These are phyloP conservation scores for Crematogaster levior DNA, from an alignment of 2,888 invertebrate genomes.

Conservation along the genomic window DNA sequence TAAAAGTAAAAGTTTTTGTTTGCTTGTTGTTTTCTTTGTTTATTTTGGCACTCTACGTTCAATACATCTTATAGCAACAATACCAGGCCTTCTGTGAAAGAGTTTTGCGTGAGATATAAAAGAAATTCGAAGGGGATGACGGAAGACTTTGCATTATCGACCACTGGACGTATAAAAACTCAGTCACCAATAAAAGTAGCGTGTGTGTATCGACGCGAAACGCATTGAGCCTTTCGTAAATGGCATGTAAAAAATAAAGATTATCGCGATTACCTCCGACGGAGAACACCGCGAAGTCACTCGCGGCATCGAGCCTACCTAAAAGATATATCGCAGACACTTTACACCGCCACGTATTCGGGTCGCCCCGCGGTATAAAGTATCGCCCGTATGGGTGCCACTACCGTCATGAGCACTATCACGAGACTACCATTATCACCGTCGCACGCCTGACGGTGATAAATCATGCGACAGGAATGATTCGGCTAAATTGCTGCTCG, in stretches of 20 bases:
- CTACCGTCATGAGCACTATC: slow-evolving; percentile 56
- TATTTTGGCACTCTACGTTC: background rate
- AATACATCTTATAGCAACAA: background rate
- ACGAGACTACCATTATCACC: slow-evolving; percentile 51
- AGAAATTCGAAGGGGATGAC: background rate
- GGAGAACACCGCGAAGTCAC: slow-evolving; percentile 46
- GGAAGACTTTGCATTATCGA: background rate
- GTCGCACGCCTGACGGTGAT: slow-evolving; percentile 63
- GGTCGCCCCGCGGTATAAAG: slow-evolving; percentile 59
- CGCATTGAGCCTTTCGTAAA: slow-evolving; percentile 49
- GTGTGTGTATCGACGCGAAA: slow-evolving; percentile 49
- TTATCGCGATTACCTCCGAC: slow-evolving; percentile 60
- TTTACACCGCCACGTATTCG: slow-evolving; percentile 64
- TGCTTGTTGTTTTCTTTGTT: background rate
- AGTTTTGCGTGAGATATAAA: background rate
- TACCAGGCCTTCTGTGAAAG: background rate
- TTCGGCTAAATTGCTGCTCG: slow-evolving; percentile 84
- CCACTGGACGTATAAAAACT: background rate
- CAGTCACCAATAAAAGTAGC: slow-evolving; percentile 27
- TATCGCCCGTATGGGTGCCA: slow-evolving; percentile 39
- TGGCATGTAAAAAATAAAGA: slow-evolving; percentile 34
- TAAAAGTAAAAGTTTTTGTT: background rate
- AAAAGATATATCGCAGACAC: slow-evolving; percentile 68
- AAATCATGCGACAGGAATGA: slow-evolving; percentile 83
- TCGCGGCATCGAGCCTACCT: slow-evolving; percentile 39